These are phyloP conservation scores for Coelinius sp. DNA, from an alignment of 2,888 invertebrate species.

Conservation along the genomic window DNA sequence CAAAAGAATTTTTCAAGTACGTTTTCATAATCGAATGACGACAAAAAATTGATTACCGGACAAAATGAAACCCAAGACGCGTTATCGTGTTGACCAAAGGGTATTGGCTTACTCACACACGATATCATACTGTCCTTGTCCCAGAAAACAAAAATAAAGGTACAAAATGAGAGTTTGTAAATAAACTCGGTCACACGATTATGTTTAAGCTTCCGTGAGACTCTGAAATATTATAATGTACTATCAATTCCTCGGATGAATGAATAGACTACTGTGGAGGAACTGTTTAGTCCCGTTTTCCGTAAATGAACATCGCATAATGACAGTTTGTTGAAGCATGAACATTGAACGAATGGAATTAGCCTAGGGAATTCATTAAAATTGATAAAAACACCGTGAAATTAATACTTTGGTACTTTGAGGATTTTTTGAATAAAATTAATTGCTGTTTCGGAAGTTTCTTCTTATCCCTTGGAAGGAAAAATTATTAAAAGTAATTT, in stretches of 20 bases:
- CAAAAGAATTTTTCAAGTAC: too few species aligned
- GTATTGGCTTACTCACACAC: slow-evolving; percentile 32
- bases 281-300: neutral
- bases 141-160: slow-evolving; percentile 29
- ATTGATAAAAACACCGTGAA: neutral
- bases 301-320: neutral
- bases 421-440: too few species aligned
- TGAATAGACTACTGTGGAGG: neutral
- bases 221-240: neutral
- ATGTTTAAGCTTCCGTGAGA: neutral
- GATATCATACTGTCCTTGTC: slow-evolving; percentile 40
- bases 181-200: slow-evolving; percentile 15
- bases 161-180: slow-evolving; percentile 4
- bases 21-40: neutral
- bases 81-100: neutral
- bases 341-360: neutral
- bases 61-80: neutral
- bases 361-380: neutral
- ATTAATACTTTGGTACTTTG: neutral
- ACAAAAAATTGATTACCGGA: neutral
- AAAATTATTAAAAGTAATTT: too few species aligned
- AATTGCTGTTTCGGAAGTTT: too few species aligned
- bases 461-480: too few species aligned
- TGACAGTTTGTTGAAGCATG: neutral
- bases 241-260: neutral